Evolutionary conservation across 1,140 invertebrate species (phyloP).

Genomic region (Papilio glaucus): DNA sequence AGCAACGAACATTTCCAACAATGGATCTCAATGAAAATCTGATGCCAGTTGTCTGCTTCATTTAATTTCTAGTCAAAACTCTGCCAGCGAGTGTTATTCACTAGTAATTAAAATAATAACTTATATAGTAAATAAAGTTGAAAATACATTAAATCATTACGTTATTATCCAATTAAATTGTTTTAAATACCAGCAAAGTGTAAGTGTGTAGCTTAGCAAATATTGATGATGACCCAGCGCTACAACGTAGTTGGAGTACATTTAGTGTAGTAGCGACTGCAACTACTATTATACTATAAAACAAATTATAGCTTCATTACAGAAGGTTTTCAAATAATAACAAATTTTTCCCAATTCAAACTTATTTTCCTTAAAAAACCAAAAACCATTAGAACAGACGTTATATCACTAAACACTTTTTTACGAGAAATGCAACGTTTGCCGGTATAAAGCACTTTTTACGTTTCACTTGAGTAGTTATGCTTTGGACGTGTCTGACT

Average conservation of each 20-base stretch:
- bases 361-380: background rate
- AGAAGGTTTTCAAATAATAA: background rate
- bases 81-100: too few species aligned
- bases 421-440: background rate
- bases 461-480: background rate
- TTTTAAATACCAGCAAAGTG: too few species aligned
- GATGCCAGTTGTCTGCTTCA: too few species aligned
- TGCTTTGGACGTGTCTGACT: background rate
- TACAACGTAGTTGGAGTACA: background rate
- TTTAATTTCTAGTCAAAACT: too few species aligned
- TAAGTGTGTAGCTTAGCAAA: too few species aligned
- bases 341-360: background rate
- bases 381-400: background rate
- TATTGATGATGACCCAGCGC: background rate
- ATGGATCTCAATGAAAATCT: too few species aligned
- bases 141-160: slow-evolving; percentile 22
- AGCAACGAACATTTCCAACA: too few species aligned
- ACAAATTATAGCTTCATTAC: background rate
- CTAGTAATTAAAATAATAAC: too few species aligned
- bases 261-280: background rate
- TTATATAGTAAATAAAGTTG: too few species aligned
- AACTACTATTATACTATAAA: background rate
- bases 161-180: too few species aligned
- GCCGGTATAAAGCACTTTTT: slow-evolving; percentile 1
- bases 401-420: background rate